A percentile compares a stretch with the other conserved stretches of the same genome.
Conservation (phyloP, 2,797 vertebrate species). For the Tapera naevia region DNA sequence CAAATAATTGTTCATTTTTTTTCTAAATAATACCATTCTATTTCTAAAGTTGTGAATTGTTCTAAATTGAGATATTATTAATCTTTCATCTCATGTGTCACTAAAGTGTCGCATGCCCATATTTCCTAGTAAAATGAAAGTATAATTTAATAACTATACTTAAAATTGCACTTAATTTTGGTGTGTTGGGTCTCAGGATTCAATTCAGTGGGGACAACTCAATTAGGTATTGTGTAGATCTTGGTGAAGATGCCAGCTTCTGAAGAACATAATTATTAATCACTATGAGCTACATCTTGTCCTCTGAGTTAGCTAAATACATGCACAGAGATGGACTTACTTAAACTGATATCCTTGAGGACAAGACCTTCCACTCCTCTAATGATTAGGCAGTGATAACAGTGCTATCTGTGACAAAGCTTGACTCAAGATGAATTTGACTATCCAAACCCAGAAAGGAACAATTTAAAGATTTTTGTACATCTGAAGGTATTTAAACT, state of each 20-base stretch:
- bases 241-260: slow-evolving; percentile 36
- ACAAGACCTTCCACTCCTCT: background rate
- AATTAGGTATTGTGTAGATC: slow-evolving; percentile 27
- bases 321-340: background rate
- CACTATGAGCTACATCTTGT: slow-evolving; percentile 3
- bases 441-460: background rate
- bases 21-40: background rate
- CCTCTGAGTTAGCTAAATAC: slow-evolving; percentile 32
- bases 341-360: background rate
- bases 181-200: slow-evolving; percentile 35
- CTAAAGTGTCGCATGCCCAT: background rate
- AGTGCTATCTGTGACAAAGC: background rate
- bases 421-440: background rate
- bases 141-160: slow-evolving; percentile 33
- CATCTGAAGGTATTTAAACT: background rate
- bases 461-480: background rate
- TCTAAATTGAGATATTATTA: background rate
- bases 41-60: background rate
- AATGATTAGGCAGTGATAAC: background rate
- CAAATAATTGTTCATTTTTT: background rate
- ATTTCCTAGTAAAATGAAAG: slow-evolving; percentile 33
- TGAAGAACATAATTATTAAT: slow-evolving; percentile 35
- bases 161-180: slow-evolving; percentile 50
- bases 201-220: slow-evolving; percentile 42
- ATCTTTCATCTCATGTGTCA: background rate